A percentile compares a stretch with the other conserved stretches of the same genome.
Evolutionary conservation across 2,113 vertebrate species (phyloP).

Genomic region (Orthochromis indermauri): DNA sequence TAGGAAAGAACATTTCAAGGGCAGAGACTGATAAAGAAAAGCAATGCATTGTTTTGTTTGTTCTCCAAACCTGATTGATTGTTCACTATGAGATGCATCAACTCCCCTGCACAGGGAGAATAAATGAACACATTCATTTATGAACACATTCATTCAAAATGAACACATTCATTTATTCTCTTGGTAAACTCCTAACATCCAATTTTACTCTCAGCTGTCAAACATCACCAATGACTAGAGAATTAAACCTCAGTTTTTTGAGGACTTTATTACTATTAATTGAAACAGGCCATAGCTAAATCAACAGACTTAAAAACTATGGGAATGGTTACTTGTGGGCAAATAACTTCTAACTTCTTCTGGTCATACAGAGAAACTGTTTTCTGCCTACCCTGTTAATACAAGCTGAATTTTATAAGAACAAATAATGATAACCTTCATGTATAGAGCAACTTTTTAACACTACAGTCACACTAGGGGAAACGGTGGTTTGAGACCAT

Average conservation of each 20-base stretch:
- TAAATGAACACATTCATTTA: not conserved
- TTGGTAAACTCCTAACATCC: not conserved
- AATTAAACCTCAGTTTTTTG: not conserved
- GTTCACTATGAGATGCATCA: not conserved
- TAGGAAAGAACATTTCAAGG: slow-evolving; percentile 49
- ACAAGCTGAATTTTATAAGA: not conserved
- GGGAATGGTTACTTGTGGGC: not conserved
- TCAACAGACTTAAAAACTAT: not conserved
- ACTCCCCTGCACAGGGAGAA: not conserved
- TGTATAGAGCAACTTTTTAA: not conserved
- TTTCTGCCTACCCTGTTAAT: not conserved
- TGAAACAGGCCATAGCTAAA: not conserved
- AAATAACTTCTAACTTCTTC: not conserved
- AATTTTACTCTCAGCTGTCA: not conserved
- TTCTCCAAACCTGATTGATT: slow-evolving; percentile 5
- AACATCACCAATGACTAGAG: not conserved
- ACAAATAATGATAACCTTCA: not conserved
- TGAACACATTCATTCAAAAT: not conserved
- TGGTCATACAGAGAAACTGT: not conserved
- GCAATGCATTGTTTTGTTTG: not conserved
- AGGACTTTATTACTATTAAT: not conserved
- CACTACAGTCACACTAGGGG: not conserved
- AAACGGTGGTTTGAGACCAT: not conserved
- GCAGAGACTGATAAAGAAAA: slow-evolving; percentile 27
- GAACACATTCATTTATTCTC: not conserved